A percentile compares a stretch with the other conserved stretches of the same genome.
phyloP scores from a whole-genome alignment of 2,113 vertebrate species.

The Ellobius talpinus region DNA sequence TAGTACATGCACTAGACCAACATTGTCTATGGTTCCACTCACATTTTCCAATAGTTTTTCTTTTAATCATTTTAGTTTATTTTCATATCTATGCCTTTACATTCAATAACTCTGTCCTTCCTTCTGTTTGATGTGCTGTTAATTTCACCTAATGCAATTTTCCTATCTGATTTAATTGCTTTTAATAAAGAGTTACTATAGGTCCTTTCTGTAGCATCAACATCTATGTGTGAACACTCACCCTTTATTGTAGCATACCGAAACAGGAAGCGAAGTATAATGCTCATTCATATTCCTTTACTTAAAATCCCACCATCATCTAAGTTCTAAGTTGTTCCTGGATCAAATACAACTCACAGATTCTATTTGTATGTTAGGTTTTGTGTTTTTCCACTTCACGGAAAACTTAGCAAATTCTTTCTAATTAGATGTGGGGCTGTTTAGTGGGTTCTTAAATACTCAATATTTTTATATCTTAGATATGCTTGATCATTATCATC shows the following conservation, averaged over 20 bases:
- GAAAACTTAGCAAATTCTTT: neutral
- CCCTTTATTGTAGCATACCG: neutral
- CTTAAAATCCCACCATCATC: neutral
- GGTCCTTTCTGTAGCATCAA: neutral
- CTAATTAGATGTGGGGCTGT: neutral
- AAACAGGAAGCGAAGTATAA: neutral
- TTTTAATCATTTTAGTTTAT: neutral
- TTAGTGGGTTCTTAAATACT: neutral
- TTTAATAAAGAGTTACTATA: neutral
- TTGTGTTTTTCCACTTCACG: neutral
- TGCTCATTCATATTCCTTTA: neutral
- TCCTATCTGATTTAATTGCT: neutral
- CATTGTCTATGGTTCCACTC: neutral
- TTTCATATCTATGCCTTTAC: neutral
- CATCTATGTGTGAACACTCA: neutral
- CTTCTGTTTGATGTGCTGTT: neutral
- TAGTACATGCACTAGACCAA: neutral
- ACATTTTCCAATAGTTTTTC: neutral
- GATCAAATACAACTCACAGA: neutral
- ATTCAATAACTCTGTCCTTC: neutral
- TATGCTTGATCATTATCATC: neutral
- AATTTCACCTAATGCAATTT: neutral
- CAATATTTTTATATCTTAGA: neutral
- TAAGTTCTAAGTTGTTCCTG: neutral
- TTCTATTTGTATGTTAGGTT: neutral